phyloP scores from a whole-genome alignment of 2,888 invertebrate genomes.

The Anticlea derivata region DNA sequence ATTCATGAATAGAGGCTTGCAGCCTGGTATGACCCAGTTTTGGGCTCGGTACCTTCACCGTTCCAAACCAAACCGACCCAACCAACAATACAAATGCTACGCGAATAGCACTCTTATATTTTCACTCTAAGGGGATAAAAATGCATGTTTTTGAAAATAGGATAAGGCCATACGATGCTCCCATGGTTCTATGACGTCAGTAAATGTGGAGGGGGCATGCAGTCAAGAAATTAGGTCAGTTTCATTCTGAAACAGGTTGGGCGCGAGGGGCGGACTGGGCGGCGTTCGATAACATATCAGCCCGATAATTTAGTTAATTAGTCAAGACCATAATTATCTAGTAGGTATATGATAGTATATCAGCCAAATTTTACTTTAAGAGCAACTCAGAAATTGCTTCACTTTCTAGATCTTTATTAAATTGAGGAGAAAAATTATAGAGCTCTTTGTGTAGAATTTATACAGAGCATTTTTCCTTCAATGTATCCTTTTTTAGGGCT shows the following conservation, averaged over 20 bases:
- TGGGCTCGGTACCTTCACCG: slow-evolving; percentile 64
- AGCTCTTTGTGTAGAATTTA: background rate
- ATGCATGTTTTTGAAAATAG: slow-evolving; percentile 45
- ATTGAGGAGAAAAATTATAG: no score
- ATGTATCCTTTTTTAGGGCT: no score
- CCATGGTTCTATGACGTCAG: slow-evolving; percentile 83
- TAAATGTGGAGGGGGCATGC: slow-evolving; percentile 73
- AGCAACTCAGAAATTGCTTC: no score
- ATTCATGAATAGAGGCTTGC: slow-evolving; percentile 86
- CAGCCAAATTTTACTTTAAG: background rate
- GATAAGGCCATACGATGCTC: slow-evolving; percentile 48
- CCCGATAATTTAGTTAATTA: slow-evolving; percentile 40
- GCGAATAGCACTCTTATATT: slow-evolving; percentile 37
- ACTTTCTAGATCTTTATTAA: background rate
- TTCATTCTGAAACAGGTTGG: slow-evolving; percentile 86
- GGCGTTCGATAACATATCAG: slow-evolving; percentile 60
- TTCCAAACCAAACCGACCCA: slow-evolving; percentile 46
- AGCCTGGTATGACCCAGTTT: slow-evolving; percentile 87
- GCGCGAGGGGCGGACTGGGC: slow-evolving; percentile 47
- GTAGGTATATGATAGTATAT: background rate
- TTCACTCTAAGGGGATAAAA: slow-evolving; percentile 25
- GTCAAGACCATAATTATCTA: slow-evolving; percentile 22
- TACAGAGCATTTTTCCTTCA: no score
- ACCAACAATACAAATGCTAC: slow-evolving; percentile 30
- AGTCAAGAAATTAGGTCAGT: slow-evolving; percentile 83